Conservation (phyloP, 2,888 invertebrate genomes). For the Pilophorus perplexus region DNA sequence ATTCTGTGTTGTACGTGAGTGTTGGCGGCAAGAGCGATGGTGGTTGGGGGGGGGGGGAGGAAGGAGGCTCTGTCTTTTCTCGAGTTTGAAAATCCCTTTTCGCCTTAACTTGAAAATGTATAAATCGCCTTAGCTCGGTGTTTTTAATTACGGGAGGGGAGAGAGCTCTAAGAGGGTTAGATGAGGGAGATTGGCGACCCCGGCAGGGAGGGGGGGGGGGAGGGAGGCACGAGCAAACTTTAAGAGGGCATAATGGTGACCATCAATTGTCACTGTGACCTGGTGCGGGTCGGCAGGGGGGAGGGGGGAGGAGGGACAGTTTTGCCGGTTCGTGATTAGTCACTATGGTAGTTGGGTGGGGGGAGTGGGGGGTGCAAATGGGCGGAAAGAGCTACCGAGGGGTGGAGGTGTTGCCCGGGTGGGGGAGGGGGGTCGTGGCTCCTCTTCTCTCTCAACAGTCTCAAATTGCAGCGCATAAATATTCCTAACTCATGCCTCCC, state of each 20-base stretch:
- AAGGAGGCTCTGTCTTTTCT: conserved; percentile 18
- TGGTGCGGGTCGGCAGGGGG: conserved; percentile 2
- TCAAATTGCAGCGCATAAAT: conserved; percentile 25
- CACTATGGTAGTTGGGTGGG: conserved; percentile 3
- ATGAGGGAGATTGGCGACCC: conserved; percentile 16
- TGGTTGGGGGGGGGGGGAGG: too few species aligned
- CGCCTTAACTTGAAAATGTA: conserved; percentile 33
- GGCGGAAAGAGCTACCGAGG: too few species aligned
- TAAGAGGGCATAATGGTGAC: conserved; percentile 38
- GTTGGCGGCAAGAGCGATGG: too few species aligned
- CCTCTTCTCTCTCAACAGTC: conserved; percentile 30
- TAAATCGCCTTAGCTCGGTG: conserved; percentile 36
- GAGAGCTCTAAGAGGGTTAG: conserved; percentile 19
- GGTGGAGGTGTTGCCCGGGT: too few species aligned
- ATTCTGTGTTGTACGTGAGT: too few species aligned
- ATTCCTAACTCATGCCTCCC: conserved; percentile 16
- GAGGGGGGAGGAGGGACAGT: background rate
- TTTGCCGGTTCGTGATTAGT: conserved; percentile 22
- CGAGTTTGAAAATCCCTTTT: conserved; percentile 35
- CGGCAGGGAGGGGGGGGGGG: background rate
- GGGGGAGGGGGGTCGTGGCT: too few species aligned
- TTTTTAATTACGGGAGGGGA: conserved; percentile 35
- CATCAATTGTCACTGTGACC: conserved; percentile 37
- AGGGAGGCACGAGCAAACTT: conserved; percentile 9
- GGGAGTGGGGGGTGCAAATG: too few species aligned